phyloP scores from a whole-genome alignment of 2,888 invertebrate species.

The Catocala fraxini region DNA sequence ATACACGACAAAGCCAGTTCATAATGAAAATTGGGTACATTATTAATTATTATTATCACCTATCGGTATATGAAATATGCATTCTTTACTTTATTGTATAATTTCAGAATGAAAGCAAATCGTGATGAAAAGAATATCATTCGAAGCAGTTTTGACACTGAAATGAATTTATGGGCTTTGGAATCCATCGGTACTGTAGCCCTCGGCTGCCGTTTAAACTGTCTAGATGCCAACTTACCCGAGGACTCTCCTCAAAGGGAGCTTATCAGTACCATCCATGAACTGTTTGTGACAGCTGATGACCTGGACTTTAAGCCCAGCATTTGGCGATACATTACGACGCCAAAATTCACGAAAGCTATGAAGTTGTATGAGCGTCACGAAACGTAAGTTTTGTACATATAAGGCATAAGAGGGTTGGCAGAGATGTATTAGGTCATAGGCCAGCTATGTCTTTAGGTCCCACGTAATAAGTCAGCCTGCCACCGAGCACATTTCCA shows the following conservation, averaged over 20 bases:
- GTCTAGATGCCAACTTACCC: constrained; percentile 66
- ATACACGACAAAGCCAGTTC: too few relatives aligned
- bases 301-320: constrained; percentile 70
- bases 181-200: constrained; percentile 84
- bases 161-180: constrained; percentile 89
- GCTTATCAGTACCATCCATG: constrained; percentile 70
- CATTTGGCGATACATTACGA: constrained; percentile 66
- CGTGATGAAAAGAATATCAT: constrained; percentile 85
- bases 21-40: too few relatives aligned
- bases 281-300: constrained; percentile 45
- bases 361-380: constrained; percentile 72
- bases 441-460: too few relatives aligned
- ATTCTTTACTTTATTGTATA: too few relatives aligned
- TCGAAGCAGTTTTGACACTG: constrained; percentile 83
- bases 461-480: too few relatives aligned
- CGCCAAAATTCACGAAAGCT: constrained; percentile 64
- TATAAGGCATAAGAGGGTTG: too few relatives aligned
- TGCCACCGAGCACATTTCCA: too few relatives aligned
- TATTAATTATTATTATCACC: too few relatives aligned
- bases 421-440: too few relatives aligned
- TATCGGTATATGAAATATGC: too few relatives aligned
- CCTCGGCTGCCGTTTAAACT: constrained; percentile 72
- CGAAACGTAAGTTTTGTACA: constrained; percentile 57
- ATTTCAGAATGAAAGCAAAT: constrained; percentile 82
- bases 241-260: constrained; percentile 68